Conservation (phyloP, 2,797 vertebrate genomes). For the Macropodus opercularis region DNA sequence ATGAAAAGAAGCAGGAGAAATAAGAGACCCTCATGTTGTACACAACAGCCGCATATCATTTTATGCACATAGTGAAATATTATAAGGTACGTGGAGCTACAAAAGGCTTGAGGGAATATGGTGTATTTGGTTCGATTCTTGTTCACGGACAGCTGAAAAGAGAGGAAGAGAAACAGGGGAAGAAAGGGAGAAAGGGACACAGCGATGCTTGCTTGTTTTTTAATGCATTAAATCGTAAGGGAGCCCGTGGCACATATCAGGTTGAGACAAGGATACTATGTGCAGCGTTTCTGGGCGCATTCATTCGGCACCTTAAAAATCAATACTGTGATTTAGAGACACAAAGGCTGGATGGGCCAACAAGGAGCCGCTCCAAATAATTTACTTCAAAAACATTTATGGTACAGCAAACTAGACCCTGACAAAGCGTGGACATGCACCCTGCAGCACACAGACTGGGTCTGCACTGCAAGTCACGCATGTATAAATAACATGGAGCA, state of each 20-base stretch:
- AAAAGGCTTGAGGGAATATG: slow-evolving; percentile 63
- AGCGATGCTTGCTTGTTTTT: slow-evolving; percentile 52
- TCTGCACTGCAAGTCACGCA: slow-evolving; percentile 59
- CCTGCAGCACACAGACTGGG: slow-evolving; percentile 51
- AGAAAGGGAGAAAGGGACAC: slow-evolving; percentile 6
- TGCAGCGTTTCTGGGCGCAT: slow-evolving; percentile 54
- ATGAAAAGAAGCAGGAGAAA: slow-evolving; percentile 71
- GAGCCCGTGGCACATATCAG: slow-evolving; percentile 68
- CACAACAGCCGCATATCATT: slow-evolving; percentile 76
- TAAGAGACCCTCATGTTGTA: slow-evolving; percentile 72
- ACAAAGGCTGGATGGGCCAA: slow-evolving; percentile 62
- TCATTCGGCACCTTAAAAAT: slow-evolving; percentile 75
- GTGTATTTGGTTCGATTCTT: slow-evolving; percentile 64
- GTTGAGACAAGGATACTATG: slow-evolving; percentile 61
- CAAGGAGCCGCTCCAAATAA: slow-evolving; percentile 68
- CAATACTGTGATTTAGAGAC: slow-evolving; percentile 77
- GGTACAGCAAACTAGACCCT: slow-evolving; percentile 64
- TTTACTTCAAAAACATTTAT: slow-evolving; percentile 77
- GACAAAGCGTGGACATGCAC: slow-evolving; percentile 61
- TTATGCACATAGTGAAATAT: slow-evolving; percentile 75
- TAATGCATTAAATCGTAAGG: slow-evolving; percentile 71
- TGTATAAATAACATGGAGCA: slow-evolving; percentile 69
- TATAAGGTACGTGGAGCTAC: slow-evolving; percentile 66
- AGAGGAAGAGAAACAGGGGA: slow-evolving; percentile 26
- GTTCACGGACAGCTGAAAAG: slow-evolving; percentile 53